These are phyloP conservation scores for Arnoldichthys spilopterus DNA, from an alignment of 2,797 vertebrate genomes.

Conservation along the genomic window DNA sequence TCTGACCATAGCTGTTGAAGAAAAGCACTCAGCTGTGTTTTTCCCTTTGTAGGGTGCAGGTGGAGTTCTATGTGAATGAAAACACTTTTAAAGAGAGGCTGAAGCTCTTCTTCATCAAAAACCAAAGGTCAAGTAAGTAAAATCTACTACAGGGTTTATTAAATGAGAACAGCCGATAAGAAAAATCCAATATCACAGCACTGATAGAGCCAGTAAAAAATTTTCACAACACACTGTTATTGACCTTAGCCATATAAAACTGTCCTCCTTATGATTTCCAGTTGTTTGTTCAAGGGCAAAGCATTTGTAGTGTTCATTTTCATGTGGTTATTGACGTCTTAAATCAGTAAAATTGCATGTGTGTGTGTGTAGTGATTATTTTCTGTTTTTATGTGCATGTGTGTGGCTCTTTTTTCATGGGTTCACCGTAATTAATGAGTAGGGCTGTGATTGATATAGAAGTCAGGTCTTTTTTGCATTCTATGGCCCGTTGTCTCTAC, in stretches of 20 bases:
- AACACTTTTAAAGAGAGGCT: slow-evolving; percentile 88
- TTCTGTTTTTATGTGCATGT: background rate
- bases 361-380: background rate
- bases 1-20: background rate
- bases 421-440: background rate
- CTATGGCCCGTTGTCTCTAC: background rate
- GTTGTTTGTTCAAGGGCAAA: background rate
- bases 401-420: background rate
- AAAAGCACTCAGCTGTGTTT: background rate
- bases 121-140: slow-evolving; percentile 89
- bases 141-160: background rate
- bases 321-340: background rate
- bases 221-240: background rate
- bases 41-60: slow-evolving; percentile 77
- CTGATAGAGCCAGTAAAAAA: background rate
- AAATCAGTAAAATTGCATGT: background rate
- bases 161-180: background rate
- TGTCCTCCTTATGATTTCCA: background rate
- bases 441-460: slow-evolving; percentile 3
- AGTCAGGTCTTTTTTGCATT: background rate
- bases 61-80: slow-evolving; percentile 87
- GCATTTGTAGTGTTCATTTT: background rate
- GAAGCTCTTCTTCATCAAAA: slow-evolving; percentile 90
- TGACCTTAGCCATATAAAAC: background rate
- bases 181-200: background rate